A percentile compares a stretch with the other conserved stretches of the same genome.
These are phyloP conservation scores for Rhagoletis pomonella DNA, from an alignment of 1,140 invertebrate genomes.

Conservation along the genomic window DNA sequence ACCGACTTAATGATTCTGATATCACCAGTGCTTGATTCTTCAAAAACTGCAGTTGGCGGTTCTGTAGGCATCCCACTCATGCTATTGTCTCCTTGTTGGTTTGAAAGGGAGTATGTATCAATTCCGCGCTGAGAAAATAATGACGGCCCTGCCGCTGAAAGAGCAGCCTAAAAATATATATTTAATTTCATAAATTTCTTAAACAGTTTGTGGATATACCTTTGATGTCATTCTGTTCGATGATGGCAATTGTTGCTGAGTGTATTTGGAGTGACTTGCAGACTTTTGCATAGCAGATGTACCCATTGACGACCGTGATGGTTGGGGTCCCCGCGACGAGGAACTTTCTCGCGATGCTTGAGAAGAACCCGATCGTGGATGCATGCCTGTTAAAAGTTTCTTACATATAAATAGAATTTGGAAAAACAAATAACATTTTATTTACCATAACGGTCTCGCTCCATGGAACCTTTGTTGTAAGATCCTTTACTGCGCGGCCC, in stretches of 20 bases:
- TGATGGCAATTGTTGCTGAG: constrained; percentile 60
- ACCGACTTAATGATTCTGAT: constrained; percentile 66
- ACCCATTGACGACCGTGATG: constrained; percentile 62
- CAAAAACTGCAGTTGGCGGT: constrained; percentile 63
- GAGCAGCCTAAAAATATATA: neutral
- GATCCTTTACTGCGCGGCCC: constrained; percentile 73
- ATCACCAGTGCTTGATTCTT: constrained; percentile 60
- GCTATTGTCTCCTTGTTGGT: neutral
- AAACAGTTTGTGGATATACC: constrained; percentile 55
- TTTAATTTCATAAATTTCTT: neutral
- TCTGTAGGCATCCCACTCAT: neutral
- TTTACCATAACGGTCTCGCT: constrained; percentile 72
- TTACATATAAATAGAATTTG: too few relatives aligned
- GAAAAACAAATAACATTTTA: neutral
- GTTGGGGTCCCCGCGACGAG: constrained; percentile 64
- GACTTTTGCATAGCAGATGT: constrained; percentile 67
- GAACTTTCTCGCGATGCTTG: constrained; percentile 75
- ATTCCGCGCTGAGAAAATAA: constrained; percentile 36
- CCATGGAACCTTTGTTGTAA: constrained; percentile 75
- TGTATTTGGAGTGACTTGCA: constrained; percentile 70
- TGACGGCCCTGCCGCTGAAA: neutral
- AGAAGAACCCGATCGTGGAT: constrained; percentile 78
- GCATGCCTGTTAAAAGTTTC: constrained; percentile 68
- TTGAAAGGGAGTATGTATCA: constrained; percentile 4
- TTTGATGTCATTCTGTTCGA: constrained; percentile 61